Conservation (phyloP, 2,888 invertebrate genomes). For the Caradrina clavipalpis region DNA sequence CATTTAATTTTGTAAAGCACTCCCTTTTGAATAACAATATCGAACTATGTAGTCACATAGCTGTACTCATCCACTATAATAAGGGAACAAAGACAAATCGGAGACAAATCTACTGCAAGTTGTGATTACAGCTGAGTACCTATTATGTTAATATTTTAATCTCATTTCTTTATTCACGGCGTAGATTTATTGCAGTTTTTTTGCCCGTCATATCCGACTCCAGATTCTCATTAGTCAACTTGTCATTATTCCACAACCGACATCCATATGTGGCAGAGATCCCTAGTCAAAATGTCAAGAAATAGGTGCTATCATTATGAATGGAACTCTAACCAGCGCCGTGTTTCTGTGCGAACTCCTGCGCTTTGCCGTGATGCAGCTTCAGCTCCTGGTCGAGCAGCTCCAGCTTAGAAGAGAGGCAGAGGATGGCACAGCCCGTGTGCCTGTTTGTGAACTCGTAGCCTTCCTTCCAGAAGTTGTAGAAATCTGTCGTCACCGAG, state of each 20-base stretch:
- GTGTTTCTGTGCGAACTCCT: conserved; percentile 78
- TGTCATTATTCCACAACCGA: no score
- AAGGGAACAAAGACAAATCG: no score
- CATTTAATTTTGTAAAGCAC: conserved; percentile 39
- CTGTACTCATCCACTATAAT: no score
- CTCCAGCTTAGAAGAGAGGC: conserved; percentile 79
- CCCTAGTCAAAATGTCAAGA: no score
- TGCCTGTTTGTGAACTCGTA: conserved; percentile 69
- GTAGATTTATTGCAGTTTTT: no score
- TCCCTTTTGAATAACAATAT: conserved; percentile 20
- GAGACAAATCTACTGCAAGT: neutral
- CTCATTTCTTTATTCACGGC: no score
- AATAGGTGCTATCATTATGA: neutral
- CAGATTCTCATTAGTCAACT: no score
- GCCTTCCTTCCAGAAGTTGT: conserved; percentile 79
- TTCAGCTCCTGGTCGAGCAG: conserved; percentile 76
- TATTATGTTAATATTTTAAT: no score
- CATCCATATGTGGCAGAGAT: no score
- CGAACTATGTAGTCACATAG: neutral
- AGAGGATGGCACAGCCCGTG: conserved; percentile 81
- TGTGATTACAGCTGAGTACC: neutral
- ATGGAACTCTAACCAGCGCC: conserved; percentile 77
- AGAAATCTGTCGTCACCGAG: conserved; percentile 70
- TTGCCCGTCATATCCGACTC: no score
- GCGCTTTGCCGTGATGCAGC: conserved; percentile 81